A percentile compares a stretch with the other conserved stretches of the same genome.
Evolutionary conservation across 2,797 vertebrate species (phyloP).

Genomic region (Chelon auratus): DNA sequence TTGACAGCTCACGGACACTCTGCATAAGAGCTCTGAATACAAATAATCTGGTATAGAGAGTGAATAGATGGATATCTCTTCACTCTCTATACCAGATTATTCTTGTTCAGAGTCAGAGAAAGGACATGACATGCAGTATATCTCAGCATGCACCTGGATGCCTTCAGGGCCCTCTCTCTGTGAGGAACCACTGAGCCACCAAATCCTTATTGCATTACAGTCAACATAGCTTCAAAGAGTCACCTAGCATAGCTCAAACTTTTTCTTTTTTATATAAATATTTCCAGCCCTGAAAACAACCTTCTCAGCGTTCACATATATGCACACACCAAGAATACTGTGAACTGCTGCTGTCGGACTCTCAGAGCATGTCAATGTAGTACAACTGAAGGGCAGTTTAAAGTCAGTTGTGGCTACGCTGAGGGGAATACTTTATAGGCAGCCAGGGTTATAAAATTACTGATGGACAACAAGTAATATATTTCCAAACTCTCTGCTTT

Average conservation of each 20-base stretch:
- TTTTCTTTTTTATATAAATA: constrained; percentile 8
- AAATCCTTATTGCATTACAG: constrained; percentile 29
- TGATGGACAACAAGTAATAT: constrained; percentile 28
- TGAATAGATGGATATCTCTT: neutral
- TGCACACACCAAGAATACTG: constrained; percentile 19
- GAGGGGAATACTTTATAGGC: constrained; percentile 29
- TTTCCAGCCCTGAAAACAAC: constrained; percentile 15
- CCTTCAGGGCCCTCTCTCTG: constrained; percentile 34
- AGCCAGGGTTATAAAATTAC: constrained; percentile 22
- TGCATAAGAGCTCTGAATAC: neutral
- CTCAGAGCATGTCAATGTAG: constrained; percentile 43
- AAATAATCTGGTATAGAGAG: no score
- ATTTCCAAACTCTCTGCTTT: constrained; percentile 22
- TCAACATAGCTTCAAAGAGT: constrained; percentile 32
- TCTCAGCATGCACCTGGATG: constrained; percentile 40
- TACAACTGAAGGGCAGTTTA: constrained; percentile 26
- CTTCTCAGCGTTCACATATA: neutral
- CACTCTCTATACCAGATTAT: constrained; percentile 12
- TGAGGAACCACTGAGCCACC: constrained; percentile 22
- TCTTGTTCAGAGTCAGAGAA: constrained; percentile 32
- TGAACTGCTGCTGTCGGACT: constrained; percentile 17
- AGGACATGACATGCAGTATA: constrained; percentile 11
- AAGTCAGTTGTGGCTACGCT: constrained; percentile 20
- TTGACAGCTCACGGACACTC: constrained; percentile 1
- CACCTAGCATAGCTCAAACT: neutral